Percentiles rank a stretch among this genome's conserved stretches.
These are phyloP conservation scores for Sarcophaga subvicina DNA, from an alignment of 2,888 invertebrate genomes.

Conservation along the genomic window DNA sequence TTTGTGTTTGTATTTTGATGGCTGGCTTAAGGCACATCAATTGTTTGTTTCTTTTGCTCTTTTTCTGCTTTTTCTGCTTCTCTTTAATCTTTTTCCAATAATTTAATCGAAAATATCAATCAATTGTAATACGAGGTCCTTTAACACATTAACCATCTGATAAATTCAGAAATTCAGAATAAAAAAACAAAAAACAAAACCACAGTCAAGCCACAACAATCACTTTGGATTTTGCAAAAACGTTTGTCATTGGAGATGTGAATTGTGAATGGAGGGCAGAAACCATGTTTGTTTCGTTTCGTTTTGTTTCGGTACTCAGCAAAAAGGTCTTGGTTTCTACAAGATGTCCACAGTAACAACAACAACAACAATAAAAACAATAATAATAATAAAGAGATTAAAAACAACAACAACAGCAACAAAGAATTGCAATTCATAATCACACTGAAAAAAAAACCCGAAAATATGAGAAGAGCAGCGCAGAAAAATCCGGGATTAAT, in stretches of 20 bases:
- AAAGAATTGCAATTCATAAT: slow-evolving; percentile 8
- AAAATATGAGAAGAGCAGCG: slow-evolving; percentile 25
- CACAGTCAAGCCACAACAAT: slow-evolving; percentile 10
- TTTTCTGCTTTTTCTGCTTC: no score
- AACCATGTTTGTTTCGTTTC: slow-evolving; percentile 30
- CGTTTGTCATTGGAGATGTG: slow-evolving; percentile 52
- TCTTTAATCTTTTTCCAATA: no score
- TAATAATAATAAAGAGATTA: not conserved
- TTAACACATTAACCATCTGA: no score
- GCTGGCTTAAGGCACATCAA: no score
- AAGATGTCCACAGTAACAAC: slow-evolving; percentile 56
- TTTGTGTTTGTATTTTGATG: no score
- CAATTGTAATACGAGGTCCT: no score
- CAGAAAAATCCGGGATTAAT: slow-evolving; percentile 50
- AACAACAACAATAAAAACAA: not conserved
- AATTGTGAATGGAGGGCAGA: not conserved
- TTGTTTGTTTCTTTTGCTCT: no score
- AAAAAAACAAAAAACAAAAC: no score
- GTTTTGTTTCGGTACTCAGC: slow-evolving; percentile 27
- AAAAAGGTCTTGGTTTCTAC: slow-evolving; percentile 34
- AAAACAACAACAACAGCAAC: slow-evolving; percentile 27
- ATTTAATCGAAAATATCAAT: no score
- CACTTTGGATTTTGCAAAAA: slow-evolving; percentile 17
- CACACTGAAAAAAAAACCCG: slow-evolving; percentile 21
- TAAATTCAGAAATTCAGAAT: not conserved